Base-by-base conservation (phyloP, 2,113 vertebrate genomes). In the Trichomycterus rosablanca region DNA sequence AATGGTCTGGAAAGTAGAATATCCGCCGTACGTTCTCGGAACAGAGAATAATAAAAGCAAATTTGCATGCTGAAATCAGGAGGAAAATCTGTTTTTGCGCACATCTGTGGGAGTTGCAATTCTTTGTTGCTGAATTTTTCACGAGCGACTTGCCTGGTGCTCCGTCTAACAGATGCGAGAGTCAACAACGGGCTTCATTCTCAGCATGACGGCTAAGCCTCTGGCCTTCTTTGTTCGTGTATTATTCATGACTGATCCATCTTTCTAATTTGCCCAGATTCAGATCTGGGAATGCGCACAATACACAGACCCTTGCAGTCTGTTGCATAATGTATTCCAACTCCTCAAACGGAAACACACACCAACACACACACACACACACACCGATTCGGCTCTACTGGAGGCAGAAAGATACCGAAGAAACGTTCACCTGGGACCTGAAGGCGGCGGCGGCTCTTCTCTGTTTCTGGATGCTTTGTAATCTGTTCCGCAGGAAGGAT, bases 401-500 rank as follows among this genome's bases (percentile, higher is more conserved):
- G 12, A 48, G 44, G 11, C n/a, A 12, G 14, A 6, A 9, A 20
- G 3, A n/a, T 39, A 30, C 11, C 28, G 9, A 62, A 23, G 26
- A 45, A 23, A 1, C 1, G 12, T 39, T 42, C 11, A 70, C 67
- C 63, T 54, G 67, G 32, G 53, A 12, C 24, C 34, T 49, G 59
- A 37, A 53, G 20, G 43, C 3, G 16, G 19, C 5, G 5, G 15
- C 11, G 4, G 24, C 35, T 32, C 40, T 20, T 14, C 40, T 67
- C 32, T 53, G 52, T 46, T 69, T 87, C 67, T 92, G 87, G 4
- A 83, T 43, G 6, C 10, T 46, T 34, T 35, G 52, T 2, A 99
- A 64, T 63, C 80, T 89, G 7, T 84, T 71, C 28, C 92, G 76
- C 63, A 98, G 80, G 78, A 94, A 93, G 1, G 57, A 56, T 69